phyloP scores from a whole-genome alignment of 2,888 invertebrate species.

The Ptilodon capucinus region DNA sequence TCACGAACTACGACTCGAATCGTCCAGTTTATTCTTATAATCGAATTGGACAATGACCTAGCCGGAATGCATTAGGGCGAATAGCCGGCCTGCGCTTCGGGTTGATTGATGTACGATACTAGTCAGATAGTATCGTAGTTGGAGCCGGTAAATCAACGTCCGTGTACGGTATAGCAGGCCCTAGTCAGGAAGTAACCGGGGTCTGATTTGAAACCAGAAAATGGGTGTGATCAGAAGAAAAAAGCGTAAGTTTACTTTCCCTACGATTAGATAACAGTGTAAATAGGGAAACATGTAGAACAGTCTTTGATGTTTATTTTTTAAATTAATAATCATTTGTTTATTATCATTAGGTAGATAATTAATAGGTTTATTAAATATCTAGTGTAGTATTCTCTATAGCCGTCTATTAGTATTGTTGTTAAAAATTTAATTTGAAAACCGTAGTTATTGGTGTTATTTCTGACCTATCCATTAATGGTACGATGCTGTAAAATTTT shows the following conservation, averaged over 20 bases:
- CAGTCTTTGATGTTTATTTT: background rate
- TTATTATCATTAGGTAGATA: no score
- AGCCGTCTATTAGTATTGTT: no score
- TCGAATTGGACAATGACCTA: slow-evolving; percentile 65
- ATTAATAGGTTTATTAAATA: no score
- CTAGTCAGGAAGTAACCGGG: slow-evolving; percentile 53
- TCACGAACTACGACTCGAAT: slow-evolving; percentile 16
- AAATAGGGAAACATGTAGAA: background rate
- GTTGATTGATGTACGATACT: slow-evolving; percentile 62
- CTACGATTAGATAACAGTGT: slow-evolving; percentile 26
- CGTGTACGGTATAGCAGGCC: slow-evolving; percentile 41
- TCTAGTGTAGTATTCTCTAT: no score
- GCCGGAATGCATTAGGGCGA: slow-evolving; percentile 65
- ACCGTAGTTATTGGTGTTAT: background rate
- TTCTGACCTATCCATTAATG: background rate
- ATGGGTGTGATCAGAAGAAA: slow-evolving; percentile 78
- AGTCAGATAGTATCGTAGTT: slow-evolving; percentile 46
- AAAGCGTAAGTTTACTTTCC: slow-evolving; percentile 75
- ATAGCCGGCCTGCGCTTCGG: slow-evolving; percentile 54
- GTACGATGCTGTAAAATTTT: slow-evolving; percentile 11
- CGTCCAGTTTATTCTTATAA: slow-evolving; percentile 27
- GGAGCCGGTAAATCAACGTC: slow-evolving; percentile 47
- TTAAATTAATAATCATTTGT: background rate
- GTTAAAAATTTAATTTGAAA: no score
- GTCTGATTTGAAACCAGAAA: slow-evolving; percentile 54